Evolutionary conservation across 2,888 invertebrate species (phyloP), one percentile per base, ranked within the genome.

Genomic region (Druceiella hillmani): DNA sequence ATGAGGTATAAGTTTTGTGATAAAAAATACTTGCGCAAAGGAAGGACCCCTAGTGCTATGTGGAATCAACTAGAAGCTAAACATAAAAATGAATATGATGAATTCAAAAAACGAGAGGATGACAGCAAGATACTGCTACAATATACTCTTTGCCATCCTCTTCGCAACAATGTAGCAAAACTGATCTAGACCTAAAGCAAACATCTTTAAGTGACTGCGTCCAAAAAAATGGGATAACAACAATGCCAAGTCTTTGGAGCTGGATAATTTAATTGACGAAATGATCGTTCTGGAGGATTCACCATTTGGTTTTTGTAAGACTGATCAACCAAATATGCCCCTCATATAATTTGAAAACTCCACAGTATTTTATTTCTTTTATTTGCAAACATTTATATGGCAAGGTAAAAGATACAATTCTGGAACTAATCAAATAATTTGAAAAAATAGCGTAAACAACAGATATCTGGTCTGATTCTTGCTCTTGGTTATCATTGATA

Each of bases 301-400:
- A 33, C 43, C 44, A 32, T 47, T 47, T 46, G 45, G 35, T 37
- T 44, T 48, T 50, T 36, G 33, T 35, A 11, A 46, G 48, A 41
- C 28, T 47, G n/a, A 40, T 50, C 7, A 43, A 47, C 5, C 38
- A 40, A 17, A 7, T 44, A 17, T 36, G 38, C n/a, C 46, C 48
- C 6, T 39, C 34, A 10, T 48, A 50, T 46, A 35, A 47, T 47
- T 46, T 49, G 41, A 50, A 40, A 36, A 16, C 16, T 36, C 43
- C 49, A 5, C 46, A 44, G 17, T 46, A 40, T 47, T 46, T 45
- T 37, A 50, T 45, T 38, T 37, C 36, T n/a, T n/a, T n/a, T n/a
- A 40, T 47, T 26, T 50, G 48, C 29, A 43, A 45, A 5, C 28
- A 48, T 17, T 38, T 46, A 43, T 45, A 50, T 16, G 39, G 37